Evolutionary conservation across 2,797 vertebrate genomes (phyloP).

Genomic region (Erithacus rubecula): DNA sequence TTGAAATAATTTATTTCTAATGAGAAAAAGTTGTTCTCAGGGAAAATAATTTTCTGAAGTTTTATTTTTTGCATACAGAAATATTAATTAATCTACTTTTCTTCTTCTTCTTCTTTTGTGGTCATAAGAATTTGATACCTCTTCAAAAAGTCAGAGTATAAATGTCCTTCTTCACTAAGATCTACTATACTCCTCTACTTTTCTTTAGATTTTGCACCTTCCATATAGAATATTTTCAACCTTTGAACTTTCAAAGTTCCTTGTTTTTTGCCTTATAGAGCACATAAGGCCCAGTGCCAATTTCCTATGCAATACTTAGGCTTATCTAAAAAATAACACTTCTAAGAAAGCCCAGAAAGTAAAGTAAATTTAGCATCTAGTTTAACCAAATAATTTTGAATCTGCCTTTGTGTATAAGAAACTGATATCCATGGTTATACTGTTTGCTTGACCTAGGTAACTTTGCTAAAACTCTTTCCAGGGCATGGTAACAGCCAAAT

Average conservation of each 20-base stretch:
- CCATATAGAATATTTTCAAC: not conserved
- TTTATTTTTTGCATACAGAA: not conserved
- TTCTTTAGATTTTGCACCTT: not conserved
- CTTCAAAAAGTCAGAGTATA: not conserved
- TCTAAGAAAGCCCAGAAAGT: not conserved
- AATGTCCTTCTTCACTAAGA: not conserved
- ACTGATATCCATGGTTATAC: not conserved
- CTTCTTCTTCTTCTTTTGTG: not conserved
- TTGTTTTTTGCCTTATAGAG: not conserved
- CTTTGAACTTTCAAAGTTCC: not conserved
- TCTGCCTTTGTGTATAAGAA: not conserved
- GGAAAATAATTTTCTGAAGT: not conserved
- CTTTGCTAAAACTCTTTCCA: not conserved
- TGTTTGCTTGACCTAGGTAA: not conserved
- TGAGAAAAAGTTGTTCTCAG: not conserved
- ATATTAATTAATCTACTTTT: not conserved
- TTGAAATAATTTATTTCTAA: not conserved
- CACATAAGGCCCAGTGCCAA: not conserved
- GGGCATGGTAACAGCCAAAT: not conserved
- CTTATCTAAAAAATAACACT: not conserved
- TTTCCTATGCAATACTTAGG: not conserved
- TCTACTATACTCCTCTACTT: not conserved
- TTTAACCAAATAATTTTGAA: not conserved
- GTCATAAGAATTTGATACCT: not conserved
- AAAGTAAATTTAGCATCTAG: not conserved